Base-by-base conservation (phyloP, 2,797 vertebrate genomes). In the Graptemys geographica region DNA sequence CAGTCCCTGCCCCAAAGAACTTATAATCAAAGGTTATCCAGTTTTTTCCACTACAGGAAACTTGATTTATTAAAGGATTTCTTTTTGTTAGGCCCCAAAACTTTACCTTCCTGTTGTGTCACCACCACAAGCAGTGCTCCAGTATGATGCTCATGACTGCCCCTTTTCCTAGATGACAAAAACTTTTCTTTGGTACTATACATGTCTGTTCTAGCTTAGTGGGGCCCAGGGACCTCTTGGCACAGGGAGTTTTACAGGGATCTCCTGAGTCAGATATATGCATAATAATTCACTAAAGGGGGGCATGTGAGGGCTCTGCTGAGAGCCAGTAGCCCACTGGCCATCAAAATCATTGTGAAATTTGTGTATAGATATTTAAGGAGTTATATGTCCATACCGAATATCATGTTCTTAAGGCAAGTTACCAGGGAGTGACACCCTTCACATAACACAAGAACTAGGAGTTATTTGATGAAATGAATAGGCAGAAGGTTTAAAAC, bases 31-130 rank as follows among this genome's bases (percentile, higher is more conserved):
- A 8, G 16, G 31, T 84, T 52, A 15, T 37, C 89, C 85, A 87
- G 93, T 93, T 91, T 74, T 87, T 81, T 65, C 47, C 5, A 49
- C 72, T 81, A 53, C 23, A 59, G 72, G 87, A 91, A 93, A 88
- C 74, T 74, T 37, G 27, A 81, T 85, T 81, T 79, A 74, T 80
- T 37, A 27, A 84, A 18, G 7, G 87, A 49, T 53, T 69, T 81
- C 51, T 62, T 65, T 62, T 62, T 33, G 23, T 65, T 65, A 65
- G 59, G 31, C 31, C 31, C 27, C 59, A 65, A 65, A 65, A 8
- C 33, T 33, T 65, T 65, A 65, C 31, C 31, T 65, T n/a, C 59
- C 59, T 65, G 59, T 65, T n/a, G 33, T 18, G 31, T 33, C 33
- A 8, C 59, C n/a, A 31, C 59, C 5, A 83, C 52, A 47, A 83